Conservation (phyloP, 2,113 vertebrate species). For the Scartelaos histophorus region DNA sequence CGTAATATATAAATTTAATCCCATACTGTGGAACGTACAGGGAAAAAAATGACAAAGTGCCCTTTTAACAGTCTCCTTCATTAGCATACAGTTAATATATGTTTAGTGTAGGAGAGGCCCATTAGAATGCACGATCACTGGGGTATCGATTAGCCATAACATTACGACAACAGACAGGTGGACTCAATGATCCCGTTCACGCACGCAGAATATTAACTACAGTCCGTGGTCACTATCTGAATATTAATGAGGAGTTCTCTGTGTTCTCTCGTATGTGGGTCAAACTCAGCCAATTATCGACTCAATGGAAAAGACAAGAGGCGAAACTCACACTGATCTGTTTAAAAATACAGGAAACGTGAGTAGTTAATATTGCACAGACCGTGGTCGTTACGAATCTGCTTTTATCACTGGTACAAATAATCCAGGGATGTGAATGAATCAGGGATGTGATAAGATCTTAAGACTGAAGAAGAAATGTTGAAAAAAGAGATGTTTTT, state of each 20-base stretch:
- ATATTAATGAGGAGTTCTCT: background rate
- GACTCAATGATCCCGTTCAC: background rate
- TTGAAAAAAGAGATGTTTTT: too few relatives aligned
- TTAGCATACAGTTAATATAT: background rate
- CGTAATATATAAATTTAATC: too few relatives aligned
- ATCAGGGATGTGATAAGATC: too few relatives aligned
- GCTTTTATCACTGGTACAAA: background rate
- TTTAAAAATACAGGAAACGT: background rate
- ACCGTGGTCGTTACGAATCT: background rate
- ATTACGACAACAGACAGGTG: background rate
- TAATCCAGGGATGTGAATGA: background rate
- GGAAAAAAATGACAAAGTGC: too few relatives aligned
- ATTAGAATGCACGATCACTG: background rate
- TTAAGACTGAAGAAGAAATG: too few relatives aligned
- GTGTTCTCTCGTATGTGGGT: background rate
- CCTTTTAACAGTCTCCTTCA: constrained; percentile 7
- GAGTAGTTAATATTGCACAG: background rate
- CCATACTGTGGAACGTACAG: too few relatives aligned
- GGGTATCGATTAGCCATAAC: background rate
- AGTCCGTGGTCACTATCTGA: background rate
- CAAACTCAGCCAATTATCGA: background rate
- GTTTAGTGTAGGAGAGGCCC: background rate
- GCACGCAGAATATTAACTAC: constrained; percentile 1
- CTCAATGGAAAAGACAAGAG: background rate
- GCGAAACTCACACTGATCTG: background rate